phyloP scores from a whole-genome alignment of 1,140 invertebrate species.

The Armadillidium nasatum region DNA sequence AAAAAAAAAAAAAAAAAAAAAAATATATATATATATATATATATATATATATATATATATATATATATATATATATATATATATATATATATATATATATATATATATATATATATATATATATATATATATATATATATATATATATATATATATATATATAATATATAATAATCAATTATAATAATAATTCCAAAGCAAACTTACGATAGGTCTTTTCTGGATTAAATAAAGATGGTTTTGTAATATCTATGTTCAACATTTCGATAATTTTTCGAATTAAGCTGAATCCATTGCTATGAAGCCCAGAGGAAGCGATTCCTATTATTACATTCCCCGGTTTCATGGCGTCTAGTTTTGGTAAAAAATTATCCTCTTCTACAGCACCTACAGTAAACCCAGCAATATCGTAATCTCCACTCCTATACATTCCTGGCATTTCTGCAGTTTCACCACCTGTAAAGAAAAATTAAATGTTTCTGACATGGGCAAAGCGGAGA shows the following conservation, averaged over 20 bases:
- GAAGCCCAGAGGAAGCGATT: slow-evolving; percentile 79
- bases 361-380: slow-evolving; percentile 68
- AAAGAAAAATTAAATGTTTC: slow-evolving; percentile 30
- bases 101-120: too few relatives aligned
- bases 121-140: too few relatives aligned
- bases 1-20: too few relatives aligned
- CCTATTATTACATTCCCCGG: slow-evolving; percentile 80
- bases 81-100: too few relatives aligned
- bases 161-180: too few relatives aligned
- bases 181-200: too few relatives aligned
- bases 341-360: slow-evolving; percentile 63
- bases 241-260: slow-evolving; percentile 56
- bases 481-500: background rate
- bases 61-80: too few relatives aligned
- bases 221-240: slow-evolving; percentile 70
- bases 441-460: slow-evolving; percentile 91
- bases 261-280: slow-evolving; percentile 76
- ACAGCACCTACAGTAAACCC: slow-evolving; percentile 92
- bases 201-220: slow-evolving; percentile 53
- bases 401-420: slow-evolving; percentile 87
- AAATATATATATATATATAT: too few relatives aligned
- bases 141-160: too few relatives aligned
- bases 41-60: too few relatives aligned
- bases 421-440: slow-evolving; percentile 87
- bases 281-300: slow-evolving; percentile 94